Percentiles rank a stretch among this genome's conserved stretches.
Conservation (phyloP, 2,888 invertebrate genomes). For the Trissoscelio sp. region DNA sequence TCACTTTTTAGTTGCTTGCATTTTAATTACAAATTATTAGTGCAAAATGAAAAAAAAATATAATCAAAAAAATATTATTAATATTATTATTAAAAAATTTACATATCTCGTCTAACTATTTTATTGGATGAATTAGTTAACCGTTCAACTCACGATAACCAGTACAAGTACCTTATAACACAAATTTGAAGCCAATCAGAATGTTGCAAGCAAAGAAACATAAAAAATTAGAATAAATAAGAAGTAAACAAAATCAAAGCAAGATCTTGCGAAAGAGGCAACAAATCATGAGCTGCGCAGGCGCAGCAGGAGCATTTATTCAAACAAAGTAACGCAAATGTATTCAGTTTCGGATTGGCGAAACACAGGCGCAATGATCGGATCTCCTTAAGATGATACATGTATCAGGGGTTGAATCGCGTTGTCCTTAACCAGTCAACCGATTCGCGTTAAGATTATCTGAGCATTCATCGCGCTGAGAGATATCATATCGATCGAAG, state of each 20-base stretch:
- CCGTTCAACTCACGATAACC: too few species aligned
- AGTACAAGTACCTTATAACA: too few species aligned
- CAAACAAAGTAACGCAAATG: constrained; percentile 40
- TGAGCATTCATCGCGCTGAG: constrained; percentile 46
- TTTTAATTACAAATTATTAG: too few species aligned
- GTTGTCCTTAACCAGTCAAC: constrained; percentile 54
- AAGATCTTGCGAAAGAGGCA: constrained; percentile 8
- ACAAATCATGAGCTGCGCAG: constrained; percentile 11
- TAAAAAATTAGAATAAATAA: too few species aligned
- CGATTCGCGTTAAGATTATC: constrained; percentile 57
- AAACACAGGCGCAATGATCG: constrained; percentile 39
- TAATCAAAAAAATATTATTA: too few species aligned
- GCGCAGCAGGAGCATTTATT: background rate
- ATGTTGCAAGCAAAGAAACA: too few species aligned
- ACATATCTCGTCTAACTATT: too few species aligned
- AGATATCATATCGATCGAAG: constrained; percentile 64
- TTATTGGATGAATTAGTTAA: too few species aligned
- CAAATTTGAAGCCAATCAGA: too few species aligned
- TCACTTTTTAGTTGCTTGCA: too few species aligned
- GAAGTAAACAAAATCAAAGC: constrained; percentile 11
- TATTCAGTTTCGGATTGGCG: constrained; percentile 33
- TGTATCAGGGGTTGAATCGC: constrained; percentile 39
- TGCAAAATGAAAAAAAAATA: too few species aligned
- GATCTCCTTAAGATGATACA: constrained; percentile 52
- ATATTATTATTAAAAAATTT: too few species aligned